Evolutionary conservation across 2,888 invertebrate genomes (phyloP).

Genomic region (Metalampra italica): DNA sequence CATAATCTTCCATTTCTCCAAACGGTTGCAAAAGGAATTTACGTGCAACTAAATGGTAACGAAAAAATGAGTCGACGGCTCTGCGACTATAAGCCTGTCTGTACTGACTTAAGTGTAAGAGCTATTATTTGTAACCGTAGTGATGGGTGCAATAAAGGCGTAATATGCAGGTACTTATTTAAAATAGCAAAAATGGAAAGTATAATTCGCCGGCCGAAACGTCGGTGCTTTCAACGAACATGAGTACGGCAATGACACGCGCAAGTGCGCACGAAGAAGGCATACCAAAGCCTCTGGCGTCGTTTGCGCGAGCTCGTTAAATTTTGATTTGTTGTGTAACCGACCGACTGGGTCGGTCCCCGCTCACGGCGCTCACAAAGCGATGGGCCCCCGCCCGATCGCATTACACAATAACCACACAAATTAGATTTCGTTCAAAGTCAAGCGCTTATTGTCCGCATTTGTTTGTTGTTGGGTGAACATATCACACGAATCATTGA

Average conservation of each 20-base stretch:
- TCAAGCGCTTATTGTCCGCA: slow-evolving; percentile 72
- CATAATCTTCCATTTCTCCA: slow-evolving; percentile 44
- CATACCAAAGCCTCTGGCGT: slow-evolving; percentile 48
- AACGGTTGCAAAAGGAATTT: slow-evolving; percentile 48
- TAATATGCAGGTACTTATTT: no score
- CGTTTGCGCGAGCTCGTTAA: slow-evolving; percentile 71
- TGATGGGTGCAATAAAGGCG: no score
- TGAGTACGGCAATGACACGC: slow-evolving; percentile 66
- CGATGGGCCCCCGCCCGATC: slow-evolving; percentile 52
- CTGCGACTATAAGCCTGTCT: slow-evolving; percentile 21
- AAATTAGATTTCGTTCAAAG: slow-evolving; percentile 77
- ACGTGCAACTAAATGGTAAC: slow-evolving; percentile 55
- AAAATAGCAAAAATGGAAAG: slow-evolving; percentile 14
- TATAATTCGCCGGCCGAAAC: slow-evolving; percentile 15
- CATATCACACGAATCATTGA: slow-evolving; percentile 65
- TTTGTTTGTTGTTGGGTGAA: slow-evolving; percentile 67
- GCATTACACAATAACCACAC: slow-evolving; percentile 75
- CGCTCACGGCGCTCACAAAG: slow-evolving; percentile 50
- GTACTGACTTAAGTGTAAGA: slow-evolving; percentile 11
- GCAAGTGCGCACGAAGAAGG: slow-evolving; percentile 47
- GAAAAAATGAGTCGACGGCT: slow-evolving; percentile 45
- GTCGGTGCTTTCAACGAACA: slow-evolving; percentile 33
- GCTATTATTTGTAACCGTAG: no score
- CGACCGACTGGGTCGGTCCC: slow-evolving; percentile 63
- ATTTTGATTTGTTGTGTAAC: slow-evolving; percentile 76